Evolutionary conservation across 2,113 vertebrate species (phyloP).

Genomic region (Rhegmatorhina hoffmannsi): DNA sequence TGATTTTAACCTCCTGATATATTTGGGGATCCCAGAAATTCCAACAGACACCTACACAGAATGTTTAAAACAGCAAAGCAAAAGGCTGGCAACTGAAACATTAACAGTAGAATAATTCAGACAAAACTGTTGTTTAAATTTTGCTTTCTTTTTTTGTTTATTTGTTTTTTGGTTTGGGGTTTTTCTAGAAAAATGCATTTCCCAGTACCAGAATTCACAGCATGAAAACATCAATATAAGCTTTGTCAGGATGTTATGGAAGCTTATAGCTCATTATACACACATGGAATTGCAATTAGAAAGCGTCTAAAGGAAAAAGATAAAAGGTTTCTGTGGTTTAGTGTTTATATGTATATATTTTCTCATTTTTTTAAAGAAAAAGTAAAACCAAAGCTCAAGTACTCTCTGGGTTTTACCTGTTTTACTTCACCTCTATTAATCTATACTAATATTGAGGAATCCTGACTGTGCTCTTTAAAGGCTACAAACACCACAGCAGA

Average conservation of each 20-base stretch:
- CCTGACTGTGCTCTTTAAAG: background rate
- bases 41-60: background rate
- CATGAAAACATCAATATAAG: background rate
- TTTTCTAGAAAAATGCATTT: background rate
- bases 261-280: background rate
- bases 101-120: background rate
- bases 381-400: background rate
- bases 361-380: background rate
- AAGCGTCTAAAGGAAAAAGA: background rate
- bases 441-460: background rate
- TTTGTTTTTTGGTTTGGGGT: no score
- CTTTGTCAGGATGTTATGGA: background rate
- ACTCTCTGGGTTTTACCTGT: background rate
- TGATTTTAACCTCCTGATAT: background rate
- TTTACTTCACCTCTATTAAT: background rate
- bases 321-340: background rate
- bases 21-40: background rate
- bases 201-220: background rate
- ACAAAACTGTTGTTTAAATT: background rate
- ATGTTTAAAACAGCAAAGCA: background rate
- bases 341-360: fast-evolving
- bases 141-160: background rate
- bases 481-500: background rate
- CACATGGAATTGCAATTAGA: background rate
- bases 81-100: background rate